Conservation (phyloP, 2,797 vertebrate genomes). For the Oryzias sinensis region DNA sequence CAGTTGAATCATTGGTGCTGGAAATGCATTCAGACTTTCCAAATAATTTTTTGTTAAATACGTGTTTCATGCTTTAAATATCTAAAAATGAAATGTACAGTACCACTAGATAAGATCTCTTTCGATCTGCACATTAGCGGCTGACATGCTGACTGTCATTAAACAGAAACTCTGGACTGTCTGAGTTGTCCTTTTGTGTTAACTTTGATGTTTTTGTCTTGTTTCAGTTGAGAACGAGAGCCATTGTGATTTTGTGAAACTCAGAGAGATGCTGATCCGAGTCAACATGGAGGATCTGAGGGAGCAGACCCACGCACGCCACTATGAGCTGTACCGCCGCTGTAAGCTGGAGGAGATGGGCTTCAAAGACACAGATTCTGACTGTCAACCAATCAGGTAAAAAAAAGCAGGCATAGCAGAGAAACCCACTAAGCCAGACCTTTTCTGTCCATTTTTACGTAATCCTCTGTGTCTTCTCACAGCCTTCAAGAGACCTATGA, state of each 20-base stretch:
- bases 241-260: slow-evolving; percentile 97
- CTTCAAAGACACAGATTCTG: slow-evolving; percentile 96
- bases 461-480: not conserved
- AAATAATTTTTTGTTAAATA: no score
- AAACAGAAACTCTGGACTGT: not conserved
- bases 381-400: slow-evolving; percentile 97
- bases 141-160: no score
- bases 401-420: not conserved
- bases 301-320: slow-evolving; percentile 95
- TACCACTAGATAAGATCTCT: no score
- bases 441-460: not conserved
- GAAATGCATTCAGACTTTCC: no score
- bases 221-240: slow-evolving; percentile 93
- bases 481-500: slow-evolving; percentile 98
- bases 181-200: not conserved
- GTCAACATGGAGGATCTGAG: slow-evolving; percentile 99
- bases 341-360: slow-evolving; percentile 99
- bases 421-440: slow-evolving; percentile 2
- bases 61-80: no score
- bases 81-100: no score
- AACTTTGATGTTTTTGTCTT: not conserved
- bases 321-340: slow-evolving; percentile 96
- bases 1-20: no score
- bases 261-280: slow-evolving; percentile 95
- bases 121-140: no score